A percentile compares a stretch with the other conserved stretches of the same genome.
phyloP scores from a whole-genome alignment of 2,113 vertebrate genomes.

The Psephotus haematonotus region DNA sequence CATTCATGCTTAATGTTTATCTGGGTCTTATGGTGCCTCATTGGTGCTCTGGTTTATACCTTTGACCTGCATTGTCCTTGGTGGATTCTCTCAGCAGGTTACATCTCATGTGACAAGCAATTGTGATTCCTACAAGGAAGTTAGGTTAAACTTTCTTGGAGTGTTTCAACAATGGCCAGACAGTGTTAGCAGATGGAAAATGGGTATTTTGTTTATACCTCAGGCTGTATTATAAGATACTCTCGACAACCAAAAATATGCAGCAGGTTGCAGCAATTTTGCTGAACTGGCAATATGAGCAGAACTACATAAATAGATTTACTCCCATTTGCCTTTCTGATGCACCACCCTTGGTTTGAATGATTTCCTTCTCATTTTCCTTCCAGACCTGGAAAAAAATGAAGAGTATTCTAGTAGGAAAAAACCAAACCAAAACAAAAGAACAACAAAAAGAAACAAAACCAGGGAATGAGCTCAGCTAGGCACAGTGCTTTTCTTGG shows the following conservation, averaged over 20 bases:
- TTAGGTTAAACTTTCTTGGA: not conserved
- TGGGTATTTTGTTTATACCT: not conserved
- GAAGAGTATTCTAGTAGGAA: not conserved
- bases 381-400: not conserved
- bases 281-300: not conserved
- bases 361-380: not conserved
- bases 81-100: not conserved
- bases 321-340: not conserved
- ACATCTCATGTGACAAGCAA: not conserved
- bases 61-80: not conserved
- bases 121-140: not conserved
- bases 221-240: not conserved
- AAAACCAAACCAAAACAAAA: accelerated
- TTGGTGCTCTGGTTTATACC: not conserved
- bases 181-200: not conserved
- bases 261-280: not conserved
- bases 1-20: not conserved
- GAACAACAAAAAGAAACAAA: not conserved
- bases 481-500: not conserved
- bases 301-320: not conserved
- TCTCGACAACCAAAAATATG: not conserved
- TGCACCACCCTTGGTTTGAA: not conserved
- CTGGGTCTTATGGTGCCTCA: not conserved
- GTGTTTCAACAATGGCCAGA: not conserved
- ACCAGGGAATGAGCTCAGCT: not conserved